phyloP scores from a whole-genome alignment of 2,888 invertebrate genomes.

The Leucoptera coffeella region DNA sequence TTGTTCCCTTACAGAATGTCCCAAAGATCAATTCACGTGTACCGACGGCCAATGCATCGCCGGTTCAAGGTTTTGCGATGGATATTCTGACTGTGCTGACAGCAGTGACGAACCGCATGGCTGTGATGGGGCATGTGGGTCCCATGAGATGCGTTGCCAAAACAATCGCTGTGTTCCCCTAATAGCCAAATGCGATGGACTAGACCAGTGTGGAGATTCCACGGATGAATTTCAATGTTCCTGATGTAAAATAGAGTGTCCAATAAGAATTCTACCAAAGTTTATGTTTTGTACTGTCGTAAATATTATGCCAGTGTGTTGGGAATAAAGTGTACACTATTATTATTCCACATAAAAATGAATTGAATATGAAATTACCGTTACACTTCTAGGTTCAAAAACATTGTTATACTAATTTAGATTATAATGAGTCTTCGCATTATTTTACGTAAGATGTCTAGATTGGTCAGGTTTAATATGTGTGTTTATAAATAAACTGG shows the following conservation, averaged over 20 bases:
- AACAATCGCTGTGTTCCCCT: conserved; percentile 59
- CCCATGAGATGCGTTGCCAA: conserved; percentile 32
- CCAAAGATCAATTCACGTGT: conserved; percentile 47
- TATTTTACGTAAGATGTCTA: too few relatives aligned
- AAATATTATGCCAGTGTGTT: too few relatives aligned
- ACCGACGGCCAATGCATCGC: conserved; percentile 60
- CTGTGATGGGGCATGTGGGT: conserved; percentile 47
- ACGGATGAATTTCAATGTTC: conserved; percentile 59
- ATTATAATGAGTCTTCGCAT: too few relatives aligned
- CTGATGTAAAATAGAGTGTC: conserved; percentile 7
- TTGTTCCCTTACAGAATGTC: conserved; percentile 41
- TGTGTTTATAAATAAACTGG: too few relatives aligned
- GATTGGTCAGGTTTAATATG: too few relatives aligned
- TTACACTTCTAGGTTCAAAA: too few relatives aligned
- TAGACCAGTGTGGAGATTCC: conserved; percentile 58
- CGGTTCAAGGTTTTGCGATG: conserved; percentile 63
- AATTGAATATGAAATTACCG: too few relatives aligned
- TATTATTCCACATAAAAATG: too few relatives aligned
- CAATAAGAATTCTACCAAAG: too few relatives aligned
- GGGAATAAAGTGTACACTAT: too few relatives aligned
- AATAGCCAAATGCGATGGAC: conserved; percentile 58
- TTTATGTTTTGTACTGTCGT: too few relatives aligned
- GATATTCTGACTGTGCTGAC: conserved; percentile 60
- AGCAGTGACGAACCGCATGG: conserved; percentile 63
- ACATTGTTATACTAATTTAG: too few relatives aligned